Evolutionary conservation across 2,113 vertebrate species (phyloP), one percentile per base, ranked within the genome.

Genomic region (Anguilla japonica): DNA sequence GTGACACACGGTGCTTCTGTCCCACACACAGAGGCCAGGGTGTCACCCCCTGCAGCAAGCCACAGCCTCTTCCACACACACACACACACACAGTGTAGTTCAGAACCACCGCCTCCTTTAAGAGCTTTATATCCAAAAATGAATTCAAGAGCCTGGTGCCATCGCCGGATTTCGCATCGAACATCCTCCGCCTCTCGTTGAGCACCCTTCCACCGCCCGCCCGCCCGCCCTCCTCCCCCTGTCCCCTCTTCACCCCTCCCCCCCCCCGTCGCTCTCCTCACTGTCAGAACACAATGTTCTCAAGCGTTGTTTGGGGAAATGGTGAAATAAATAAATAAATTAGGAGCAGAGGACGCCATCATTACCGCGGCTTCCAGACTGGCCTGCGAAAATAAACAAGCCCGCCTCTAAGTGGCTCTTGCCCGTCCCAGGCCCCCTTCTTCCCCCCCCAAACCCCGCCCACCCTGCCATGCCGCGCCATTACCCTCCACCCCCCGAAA

Each of bases 241-340:
- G n/a, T 39, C 80, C 11, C 11, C 46, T 82, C 50, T 79, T 29
- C 26, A 34, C n/a, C 43, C 71, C 40, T 79, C 41, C 9, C 5
- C 79, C 79, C 84, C 79, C 29, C 84, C 14, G 75, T 80, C 43
- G 46, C 83, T 88, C 41, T 83, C 75, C 34, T 84, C 71, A 39
- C 88, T 86, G 82, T 78, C 71, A 90, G 90, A 83, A 92, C 92
- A 92, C 88, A 90, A 89, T 93, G 91, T 91, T 91, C 90, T 79
- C 81, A 84, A 75, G 90, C 89, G 89, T 89, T 89, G 91, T 93
- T 89, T 41, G 63, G 87, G 92, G 92, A 90, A 94, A 92, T 83
- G 89, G 93, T 90, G 91, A 92, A 95, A 93, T 93, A 93, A 94
- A 95, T 93, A 92, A 91, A 92, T 88, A 86, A 89, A 90, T 86